phyloP scores from a whole-genome alignment of 1,140 invertebrate species.

The Sarcophaga bullata region DNA sequence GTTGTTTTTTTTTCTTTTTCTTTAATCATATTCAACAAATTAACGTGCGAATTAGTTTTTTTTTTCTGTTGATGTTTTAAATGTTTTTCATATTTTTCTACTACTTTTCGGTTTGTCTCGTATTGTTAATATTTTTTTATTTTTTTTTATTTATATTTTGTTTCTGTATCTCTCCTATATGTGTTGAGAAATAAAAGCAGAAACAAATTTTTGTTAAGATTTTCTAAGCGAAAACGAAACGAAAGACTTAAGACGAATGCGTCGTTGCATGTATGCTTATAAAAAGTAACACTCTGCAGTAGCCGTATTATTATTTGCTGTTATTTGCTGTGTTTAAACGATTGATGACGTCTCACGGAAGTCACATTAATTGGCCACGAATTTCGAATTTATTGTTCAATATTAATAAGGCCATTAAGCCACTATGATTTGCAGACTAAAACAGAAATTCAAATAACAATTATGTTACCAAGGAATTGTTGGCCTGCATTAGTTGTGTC shows the following conservation, averaged over 20 bases:
- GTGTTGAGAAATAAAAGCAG: neutral
- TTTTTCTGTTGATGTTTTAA: neutral
- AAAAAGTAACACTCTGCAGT: no score
- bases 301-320: no score
- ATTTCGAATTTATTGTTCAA: no score
- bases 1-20: neutral
- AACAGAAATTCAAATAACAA: no score
- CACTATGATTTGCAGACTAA: no score
- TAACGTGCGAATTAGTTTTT: conserved; percentile 20
- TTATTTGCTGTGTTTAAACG: no score
- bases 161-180: neutral
- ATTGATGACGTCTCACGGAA: no score
- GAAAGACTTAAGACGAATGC: neutral
- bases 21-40: neutral
- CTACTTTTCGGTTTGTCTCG: neutral
- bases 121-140: neutral
- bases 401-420: no score
- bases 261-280: neutral
- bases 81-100: neutral
- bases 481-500: no score
- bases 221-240: neutral
- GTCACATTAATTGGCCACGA: no score
- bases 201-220: neutral
- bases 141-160: neutral
- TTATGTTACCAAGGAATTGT: no score